A percentile compares a stretch with the other conserved stretches of the same genome.
These are phyloP conservation scores for Peromyscus californicus DNA, from an alignment of 2,113 vertebrate genomes.

Conservation along the genomic window DNA sequence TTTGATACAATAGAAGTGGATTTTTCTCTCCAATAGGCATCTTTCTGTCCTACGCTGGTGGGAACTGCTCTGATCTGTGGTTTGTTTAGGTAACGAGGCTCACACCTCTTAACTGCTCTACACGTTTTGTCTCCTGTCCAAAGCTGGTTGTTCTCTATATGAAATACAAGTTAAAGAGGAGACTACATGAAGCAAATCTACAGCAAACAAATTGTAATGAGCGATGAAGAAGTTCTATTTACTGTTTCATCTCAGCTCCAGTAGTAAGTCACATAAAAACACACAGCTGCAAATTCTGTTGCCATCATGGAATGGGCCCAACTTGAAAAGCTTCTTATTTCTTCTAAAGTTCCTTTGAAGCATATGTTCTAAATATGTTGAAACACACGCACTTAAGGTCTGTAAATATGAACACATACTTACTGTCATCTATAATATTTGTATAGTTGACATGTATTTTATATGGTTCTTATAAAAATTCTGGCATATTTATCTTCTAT, in stretches of 20 bases:
- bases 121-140: neutral
- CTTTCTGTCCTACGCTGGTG: neutral
- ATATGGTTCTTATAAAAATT: neutral
- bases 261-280: neutral
- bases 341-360: neutral
- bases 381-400: neutral
- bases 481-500: neutral
- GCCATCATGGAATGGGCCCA: neutral
- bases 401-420: neutral
- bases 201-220: neutral
- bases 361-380: conserved; percentile 6
- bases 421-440: neutral
- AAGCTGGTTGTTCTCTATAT: neutral
- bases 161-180: neutral
- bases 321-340: neutral
- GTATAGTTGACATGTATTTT: neutral
- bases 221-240: neutral
- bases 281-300: neutral
- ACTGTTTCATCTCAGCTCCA: neutral
- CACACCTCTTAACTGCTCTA: neutral
- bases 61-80: neutral
- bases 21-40: neutral
- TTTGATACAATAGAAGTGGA: neutral
- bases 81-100: neutral
- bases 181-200: neutral